A percentile compares a stretch with the other conserved stretches of the same genome.
Evolutionary conservation across 2,797 vertebrate genomes (phyloP).

Genomic region (Pyrocephalus nanus): DNA sequence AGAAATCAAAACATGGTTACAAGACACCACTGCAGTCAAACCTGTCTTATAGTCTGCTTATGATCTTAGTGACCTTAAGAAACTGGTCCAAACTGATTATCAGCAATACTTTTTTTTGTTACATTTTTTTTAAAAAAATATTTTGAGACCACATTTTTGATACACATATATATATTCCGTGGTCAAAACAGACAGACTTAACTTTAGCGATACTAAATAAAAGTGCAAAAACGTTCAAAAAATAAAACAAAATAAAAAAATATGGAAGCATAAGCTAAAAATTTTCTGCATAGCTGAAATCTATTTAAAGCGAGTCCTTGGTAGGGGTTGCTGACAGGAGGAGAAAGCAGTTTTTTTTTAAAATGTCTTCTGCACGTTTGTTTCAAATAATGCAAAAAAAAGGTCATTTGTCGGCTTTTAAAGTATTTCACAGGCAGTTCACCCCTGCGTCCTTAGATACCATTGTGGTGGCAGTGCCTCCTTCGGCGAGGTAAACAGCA

Average conservation of each 20-base stretch:
- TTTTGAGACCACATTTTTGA: constrained; percentile 87
- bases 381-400: constrained; percentile 71
- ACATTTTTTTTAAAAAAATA: constrained; percentile 79
- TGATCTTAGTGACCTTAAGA: constrained; percentile 81
- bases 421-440: constrained; percentile 87
- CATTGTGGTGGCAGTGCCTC: constrained; percentile 84
- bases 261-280: constrained; percentile 88
- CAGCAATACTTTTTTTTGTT: constrained; percentile 74
- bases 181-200: constrained; percentile 84
- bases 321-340: constrained; percentile 77
- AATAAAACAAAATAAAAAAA: constrained; percentile 77
- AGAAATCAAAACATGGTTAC: constrained; percentile 79
- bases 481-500: constrained; percentile 87
- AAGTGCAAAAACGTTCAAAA: constrained; percentile 82
- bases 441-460: constrained; percentile 86
- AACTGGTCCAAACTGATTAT: constrained; percentile 83
- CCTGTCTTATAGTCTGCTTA: constrained; percentile 85
- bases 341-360: constrained; percentile 76
- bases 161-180: constrained; percentile 80
- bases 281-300: constrained; percentile 96
- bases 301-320: constrained; percentile 91
- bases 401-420: constrained; percentile 67
- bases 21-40: constrained; percentile 81
- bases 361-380: constrained; percentile 72
- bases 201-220: constrained; percentile 82